phyloP scores from a whole-genome alignment of 2,113 vertebrate genomes.

The Empidonax traillii region DNA sequence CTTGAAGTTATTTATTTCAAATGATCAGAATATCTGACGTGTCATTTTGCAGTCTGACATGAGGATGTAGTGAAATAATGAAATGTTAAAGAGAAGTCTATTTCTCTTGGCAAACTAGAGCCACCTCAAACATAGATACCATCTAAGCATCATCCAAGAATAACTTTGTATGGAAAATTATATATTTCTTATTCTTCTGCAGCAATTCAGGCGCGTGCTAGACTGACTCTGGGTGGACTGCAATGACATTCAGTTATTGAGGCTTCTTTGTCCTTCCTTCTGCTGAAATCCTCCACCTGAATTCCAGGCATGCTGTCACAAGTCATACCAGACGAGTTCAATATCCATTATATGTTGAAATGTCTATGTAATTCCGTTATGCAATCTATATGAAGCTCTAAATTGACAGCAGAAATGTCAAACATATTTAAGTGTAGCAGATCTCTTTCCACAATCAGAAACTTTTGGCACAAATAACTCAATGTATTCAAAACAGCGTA shows the following conservation, averaged over 20 bases:
- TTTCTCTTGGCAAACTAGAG: not conserved
- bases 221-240: not conserved
- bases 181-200: not conserved
- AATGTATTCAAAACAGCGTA: not conserved
- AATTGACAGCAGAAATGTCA: not conserved
- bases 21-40: not conserved
- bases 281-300: not conserved
- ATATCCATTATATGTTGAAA: not conserved
- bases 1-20: not conserved
- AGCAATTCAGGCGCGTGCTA: not conserved
- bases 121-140: not conserved
- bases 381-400: not conserved
- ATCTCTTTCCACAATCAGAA: not conserved
- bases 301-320: not conserved
- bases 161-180: not conserved
- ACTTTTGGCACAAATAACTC: not conserved
- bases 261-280: not conserved
- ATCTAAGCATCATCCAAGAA: constrained; percentile 10
- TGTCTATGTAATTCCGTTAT: not conserved
- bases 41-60: not conserved
- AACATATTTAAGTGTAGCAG: not conserved
- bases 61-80: not conserved
- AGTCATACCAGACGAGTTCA: not conserved
- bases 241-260: not conserved
- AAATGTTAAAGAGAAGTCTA: not conserved